These are phyloP conservation scores for Trichogramma pretiosum DNA, from an alignment of 1,140 invertebrate genomes.

Conservation along the genomic window DNA sequence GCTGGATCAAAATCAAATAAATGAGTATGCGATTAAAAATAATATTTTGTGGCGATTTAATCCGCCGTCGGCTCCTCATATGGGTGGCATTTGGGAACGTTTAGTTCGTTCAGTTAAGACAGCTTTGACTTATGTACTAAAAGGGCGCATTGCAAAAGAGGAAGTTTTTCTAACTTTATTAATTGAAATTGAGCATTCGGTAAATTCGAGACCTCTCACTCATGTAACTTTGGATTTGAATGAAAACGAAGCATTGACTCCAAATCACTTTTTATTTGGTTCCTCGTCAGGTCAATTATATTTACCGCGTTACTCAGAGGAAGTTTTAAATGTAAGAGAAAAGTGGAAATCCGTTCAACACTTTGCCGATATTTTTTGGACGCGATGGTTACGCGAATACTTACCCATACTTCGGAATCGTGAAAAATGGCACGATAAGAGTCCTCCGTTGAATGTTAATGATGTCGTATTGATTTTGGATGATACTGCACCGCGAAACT, in stretches of 20 bases:
- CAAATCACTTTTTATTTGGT: conserved; percentile 25
- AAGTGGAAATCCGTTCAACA: conserved; percentile 11
- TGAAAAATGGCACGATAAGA: background rate
- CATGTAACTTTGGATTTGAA: conserved; percentile 22
- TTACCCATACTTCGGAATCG: conserved; percentile 22
- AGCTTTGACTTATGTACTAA: background rate
- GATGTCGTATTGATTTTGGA: background rate
- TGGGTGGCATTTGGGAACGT: conserved; percentile 1
- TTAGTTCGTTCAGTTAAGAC: background rate
- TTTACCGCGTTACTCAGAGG: background rate
- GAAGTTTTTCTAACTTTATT: conserved; percentile 24
- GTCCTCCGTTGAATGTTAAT: background rate
- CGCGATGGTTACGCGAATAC: conserved; percentile 23
- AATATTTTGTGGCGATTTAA: background rate
- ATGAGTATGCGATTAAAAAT: background rate
- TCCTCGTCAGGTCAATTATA: background rate
- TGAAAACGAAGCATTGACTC: conserved; percentile 25
- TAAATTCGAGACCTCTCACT: conserved; percentile 29
- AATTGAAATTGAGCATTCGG: conserved; percentile 22
- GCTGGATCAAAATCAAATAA: conserved; percentile 12
- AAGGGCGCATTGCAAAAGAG: conserved; percentile 12
- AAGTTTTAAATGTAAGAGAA: background rate
- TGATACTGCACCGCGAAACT: background rate
- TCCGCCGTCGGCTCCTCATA: background rate
- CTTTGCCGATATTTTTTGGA: conserved; percentile 24